Base-by-base conservation (phyloP, 1,140 invertebrate species). In the Conus betulinus region DNA sequence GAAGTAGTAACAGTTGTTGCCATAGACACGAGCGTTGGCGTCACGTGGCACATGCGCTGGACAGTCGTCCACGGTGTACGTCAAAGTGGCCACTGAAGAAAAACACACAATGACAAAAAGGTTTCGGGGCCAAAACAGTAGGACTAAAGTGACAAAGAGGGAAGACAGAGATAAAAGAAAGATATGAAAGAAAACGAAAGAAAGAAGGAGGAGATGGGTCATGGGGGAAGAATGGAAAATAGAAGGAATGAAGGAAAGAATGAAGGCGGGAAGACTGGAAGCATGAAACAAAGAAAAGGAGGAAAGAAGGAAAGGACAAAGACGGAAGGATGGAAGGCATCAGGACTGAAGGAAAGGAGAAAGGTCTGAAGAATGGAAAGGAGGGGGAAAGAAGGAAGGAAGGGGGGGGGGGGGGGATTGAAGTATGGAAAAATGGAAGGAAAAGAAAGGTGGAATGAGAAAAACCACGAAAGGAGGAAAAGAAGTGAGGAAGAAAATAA, bases 31-130 rank as follows among this genome's bases (percentile, higher is more conserved):
- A 5, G 17, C 67, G 67, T 71, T 8, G 8, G 7, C 5, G 17
- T 71, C 67, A 20, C 67, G 95, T 57, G 90, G 85, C 39, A 91
- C 91, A 55, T 78, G 63, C 17, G 88, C 90, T 51, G 67, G 53
- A 52, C 52, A 76, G 27, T 52, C 51, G 13, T 55, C 1, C 3
- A 55, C 1, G 17, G 81, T 83, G 81, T 83, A 0, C 51, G 52
- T 15, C 25, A n/a, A 25, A 52, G 6, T 17, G 52, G 20, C 7
- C 52, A n/a, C 39, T 55, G 23, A 20, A 20, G 52, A 55, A 15
- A 83, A 20, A 39, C n/a, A 82, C 8, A 51, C 79, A 5, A 52
- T 39, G 53, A n/a, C n/a, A n/a, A n/a, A n/a, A n/a, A n/a, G n/a
- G n/a, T n/a, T n/a, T n/a, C n/a, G n/a, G n/a, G n/a, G n/a, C n/a